Base-by-base conservation (phyloP, 1,140 invertebrate genomes). In the Drosophila pallidifrons region DNA sequence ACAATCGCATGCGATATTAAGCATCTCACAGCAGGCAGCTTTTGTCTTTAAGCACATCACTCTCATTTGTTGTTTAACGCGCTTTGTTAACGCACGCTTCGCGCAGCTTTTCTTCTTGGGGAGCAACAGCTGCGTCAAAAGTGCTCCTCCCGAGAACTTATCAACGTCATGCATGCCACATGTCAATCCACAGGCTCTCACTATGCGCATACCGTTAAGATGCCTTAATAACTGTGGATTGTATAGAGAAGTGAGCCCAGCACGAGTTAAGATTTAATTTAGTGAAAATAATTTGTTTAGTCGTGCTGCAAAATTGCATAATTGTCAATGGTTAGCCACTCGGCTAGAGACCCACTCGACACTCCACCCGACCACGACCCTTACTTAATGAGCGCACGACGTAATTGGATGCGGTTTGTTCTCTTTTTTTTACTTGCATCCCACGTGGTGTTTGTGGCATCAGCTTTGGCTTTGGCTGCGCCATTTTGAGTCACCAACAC, bases 211-310 rank as follows among this genome's bases (percentile, higher is more conserved):
- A 30, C 58, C 46, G 60, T 43, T 13, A 65, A 64, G 64, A 75
- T 64, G 55, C 65, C 64, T 16, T 10, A 55, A 59, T 43, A 43
- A 71, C 66, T 75, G 79, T 47, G 82, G 70, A 76, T 88, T n/a
- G 69, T 77, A 67, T 64, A 13, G 71, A 88, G 65, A 87, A 91
- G 89, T 91, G 85, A 79, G 89, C 89, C 77, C 89, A 91, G 89
- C 89, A 91, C 89, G 89, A 91, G 89, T 86, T 89, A 89, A 91
- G 83, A 91, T 82, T 86, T 86, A 91, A 91, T 91, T 91, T 91
- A 91, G 79, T 86, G 77, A 82, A 91, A 88, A 85, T 91, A 91
- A 91, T 91, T 82, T 89, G 89, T 87, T 91, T 82, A 91, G 81
- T 81, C 77, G 76, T 90, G 76, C 82, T 82, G 87, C 87, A 82